Evolutionary conservation across 2,797 vertebrate genomes (phyloP).

Genomic region (Coregonus ussuriensis): DNA sequence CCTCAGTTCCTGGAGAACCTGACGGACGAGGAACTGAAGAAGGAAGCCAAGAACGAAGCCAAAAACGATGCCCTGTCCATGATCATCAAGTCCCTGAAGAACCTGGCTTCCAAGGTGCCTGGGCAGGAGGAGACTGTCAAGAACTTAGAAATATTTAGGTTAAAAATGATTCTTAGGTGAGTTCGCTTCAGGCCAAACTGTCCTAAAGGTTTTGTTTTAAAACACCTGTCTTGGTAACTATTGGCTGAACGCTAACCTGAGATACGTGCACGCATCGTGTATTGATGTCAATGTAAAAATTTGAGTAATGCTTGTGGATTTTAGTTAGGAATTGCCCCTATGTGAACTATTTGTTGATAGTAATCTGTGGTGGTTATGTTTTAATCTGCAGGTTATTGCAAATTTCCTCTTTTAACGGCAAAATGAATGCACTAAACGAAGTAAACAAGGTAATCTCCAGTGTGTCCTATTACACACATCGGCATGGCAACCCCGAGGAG

Average conservation of each 20-base stretch:
- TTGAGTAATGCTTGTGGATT: too few relatives aligned
- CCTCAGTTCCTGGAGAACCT: slow-evolving; percentile 99
- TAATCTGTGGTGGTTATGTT: slow-evolving; percentile 1
- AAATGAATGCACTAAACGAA: slow-evolving; percentile 99
- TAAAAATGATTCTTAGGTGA: slow-evolving; percentile 99
- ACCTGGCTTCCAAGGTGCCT: slow-evolving; percentile 97
- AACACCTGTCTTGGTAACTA: neutral
- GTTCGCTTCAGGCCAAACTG: slow-evolving; percentile 38
- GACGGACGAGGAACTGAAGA: slow-evolving; percentile 99
- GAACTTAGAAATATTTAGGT: slow-evolving; percentile 99
- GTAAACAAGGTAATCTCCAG: slow-evolving; percentile 99
- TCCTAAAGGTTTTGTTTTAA: neutral
- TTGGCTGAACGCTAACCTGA: neutral
- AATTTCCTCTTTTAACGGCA: slow-evolving; percentile 99
- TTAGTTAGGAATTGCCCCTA: neutral
- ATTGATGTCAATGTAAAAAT: neutral
- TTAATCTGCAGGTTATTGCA: slow-evolving; percentile 90
- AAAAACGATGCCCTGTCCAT: slow-evolving; percentile 99
- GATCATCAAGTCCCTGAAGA: slow-evolving; percentile 99
- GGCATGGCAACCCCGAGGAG: slow-evolving; percentile 96
- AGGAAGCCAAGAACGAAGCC: slow-evolving; percentile 99
- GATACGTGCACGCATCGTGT: neutral
- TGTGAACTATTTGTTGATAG: neutral
- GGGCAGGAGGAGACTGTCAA: slow-evolving; percentile 99
- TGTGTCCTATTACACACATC: slow-evolving; percentile 98